Percentiles rank a stretch among this genome's conserved stretches.
phyloP scores from a whole-genome alignment of 2,888 invertebrate species.

The Sarcophaga caerulescens region DNA sequence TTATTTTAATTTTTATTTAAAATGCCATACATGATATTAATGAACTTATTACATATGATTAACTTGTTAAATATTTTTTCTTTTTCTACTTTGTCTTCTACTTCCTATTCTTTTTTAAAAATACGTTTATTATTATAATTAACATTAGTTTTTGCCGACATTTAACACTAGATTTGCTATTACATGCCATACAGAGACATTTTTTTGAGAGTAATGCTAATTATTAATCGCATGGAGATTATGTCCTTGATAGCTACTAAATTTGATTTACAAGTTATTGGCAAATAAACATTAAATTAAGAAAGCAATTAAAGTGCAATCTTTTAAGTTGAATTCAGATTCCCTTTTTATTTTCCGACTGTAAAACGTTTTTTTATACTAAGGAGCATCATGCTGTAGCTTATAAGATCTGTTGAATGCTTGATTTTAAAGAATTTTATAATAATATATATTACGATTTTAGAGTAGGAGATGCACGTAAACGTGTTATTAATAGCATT shows the following conservation, averaged over 20 bases:
- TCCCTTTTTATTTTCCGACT: too few relatives aligned
- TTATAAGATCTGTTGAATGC: too few relatives aligned
- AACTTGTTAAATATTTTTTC: background rate
- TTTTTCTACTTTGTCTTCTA: background rate
- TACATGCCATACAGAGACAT: constrained; percentile 32
- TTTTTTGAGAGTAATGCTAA: constrained; percentile 21
- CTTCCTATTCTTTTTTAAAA: background rate
- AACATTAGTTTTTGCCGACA: constrained; percentile 26
- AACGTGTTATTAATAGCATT: too few relatives aligned
- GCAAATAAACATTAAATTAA: too few relatives aligned
- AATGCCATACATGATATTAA: constrained; percentile 29
- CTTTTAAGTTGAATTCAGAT: too few relatives aligned
- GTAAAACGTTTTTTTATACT: too few relatives aligned
- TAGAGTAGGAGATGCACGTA: too few relatives aligned
- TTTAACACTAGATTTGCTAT: constrained; percentile 31
- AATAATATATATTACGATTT: too few relatives aligned
- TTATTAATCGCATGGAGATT: background rate
- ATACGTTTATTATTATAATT: constrained; percentile 17
- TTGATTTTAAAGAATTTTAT: too few relatives aligned
- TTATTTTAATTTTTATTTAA: constrained; percentile 1
- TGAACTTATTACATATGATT: background rate
- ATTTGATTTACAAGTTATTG: too few relatives aligned
- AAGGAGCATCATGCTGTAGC: too few relatives aligned
- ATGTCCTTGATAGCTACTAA: background rate
- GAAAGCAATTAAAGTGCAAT: too few relatives aligned